These are phyloP conservation scores for Emys orbicularis DNA, from an alignment of 2,797 vertebrate genomes.

Conservation along the genomic window DNA sequence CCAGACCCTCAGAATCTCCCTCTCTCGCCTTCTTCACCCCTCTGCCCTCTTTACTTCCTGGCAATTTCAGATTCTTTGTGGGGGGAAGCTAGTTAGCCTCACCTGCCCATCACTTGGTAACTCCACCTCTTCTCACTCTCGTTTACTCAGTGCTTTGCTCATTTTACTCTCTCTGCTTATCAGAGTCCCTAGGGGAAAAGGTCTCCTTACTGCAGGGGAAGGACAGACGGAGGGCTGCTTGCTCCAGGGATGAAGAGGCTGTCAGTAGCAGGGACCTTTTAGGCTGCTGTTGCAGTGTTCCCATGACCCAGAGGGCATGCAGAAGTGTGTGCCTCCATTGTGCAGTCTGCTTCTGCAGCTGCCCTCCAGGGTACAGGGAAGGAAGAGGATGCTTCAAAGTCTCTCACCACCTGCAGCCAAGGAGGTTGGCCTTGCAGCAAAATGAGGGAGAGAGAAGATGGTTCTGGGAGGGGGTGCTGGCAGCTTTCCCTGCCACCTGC, in stretches of 20 bases:
- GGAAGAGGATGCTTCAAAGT: neutral
- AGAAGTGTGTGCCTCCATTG: neutral
- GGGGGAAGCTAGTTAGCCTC: neutral
- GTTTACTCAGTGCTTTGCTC: neutral
- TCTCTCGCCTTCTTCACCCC: neutral
- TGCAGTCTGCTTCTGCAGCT: neutral
- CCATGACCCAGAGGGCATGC: accelerated
- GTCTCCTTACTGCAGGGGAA: neutral
- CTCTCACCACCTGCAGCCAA: neutral
- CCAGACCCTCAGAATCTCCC: neutral
- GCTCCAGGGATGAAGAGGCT: neutral
- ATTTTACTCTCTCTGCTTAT: neutral
- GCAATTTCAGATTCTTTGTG: neutral
- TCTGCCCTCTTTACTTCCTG: neutral
- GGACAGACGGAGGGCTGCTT: neutral
- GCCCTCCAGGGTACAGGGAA: neutral
- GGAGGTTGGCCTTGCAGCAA: accelerated
- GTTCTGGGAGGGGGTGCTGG: too few relatives aligned
- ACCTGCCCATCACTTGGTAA: neutral
- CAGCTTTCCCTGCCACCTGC: neutral
- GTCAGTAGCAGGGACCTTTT: neutral
- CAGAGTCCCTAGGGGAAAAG: conserved; percentile 30
- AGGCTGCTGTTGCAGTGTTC: neutral
- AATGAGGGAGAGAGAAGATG: neutral
- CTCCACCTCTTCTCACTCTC: conserved; percentile 10